Evolutionary conservation across 2,113 vertebrate species (phyloP), one percentile per base, ranked within the genome.

Genomic region (Callospermophilus lateralis): DNA sequence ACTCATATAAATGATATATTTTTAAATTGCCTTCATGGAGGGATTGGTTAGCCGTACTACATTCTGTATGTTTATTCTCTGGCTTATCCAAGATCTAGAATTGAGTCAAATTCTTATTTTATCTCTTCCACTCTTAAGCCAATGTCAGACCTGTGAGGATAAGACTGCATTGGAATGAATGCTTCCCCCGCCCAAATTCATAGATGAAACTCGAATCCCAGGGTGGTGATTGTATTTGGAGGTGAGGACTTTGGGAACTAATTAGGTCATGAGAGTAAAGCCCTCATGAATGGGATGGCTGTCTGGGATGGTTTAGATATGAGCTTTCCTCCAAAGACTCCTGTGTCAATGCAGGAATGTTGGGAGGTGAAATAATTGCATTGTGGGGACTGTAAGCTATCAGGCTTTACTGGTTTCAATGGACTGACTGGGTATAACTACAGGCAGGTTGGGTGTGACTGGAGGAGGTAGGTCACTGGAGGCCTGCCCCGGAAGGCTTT

Each of bases 81-180:
- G 45, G 58, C 92, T 58, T 92, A 73, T 58, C 28, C 17, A 89
- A 58, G 7, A 10, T n/a, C 89, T 84, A 77, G 74, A 91, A 28
- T 32, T 81, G 68, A 45, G 61, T 95, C 55, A 90, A 63, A 53
- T 39, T 45, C 28, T 91, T 74, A 53, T 68, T 94, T 79, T 68
- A 53, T 65, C 22, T 65, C 42, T 74, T 76, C 20, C 22, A 53
- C 8, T 74, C 53, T 83, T 55, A 11, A 93, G 55, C 13, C 77
- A 88, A 22, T 68, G 39, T 13, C 20, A 32, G 28, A 26, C 55
- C 51, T 84, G 8, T 42, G 30, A 37, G 10, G 30, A 37, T 15
- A 65, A 87, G 32, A 26, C 2, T 80, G 24, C 39, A 63, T 0
- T 73, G 77, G 55, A 24, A 12, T 74, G 42, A 24, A 48, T 34